Conservation (phyloP, 2,113 vertebrate genomes). For the Maccullochella peelii region DNA sequence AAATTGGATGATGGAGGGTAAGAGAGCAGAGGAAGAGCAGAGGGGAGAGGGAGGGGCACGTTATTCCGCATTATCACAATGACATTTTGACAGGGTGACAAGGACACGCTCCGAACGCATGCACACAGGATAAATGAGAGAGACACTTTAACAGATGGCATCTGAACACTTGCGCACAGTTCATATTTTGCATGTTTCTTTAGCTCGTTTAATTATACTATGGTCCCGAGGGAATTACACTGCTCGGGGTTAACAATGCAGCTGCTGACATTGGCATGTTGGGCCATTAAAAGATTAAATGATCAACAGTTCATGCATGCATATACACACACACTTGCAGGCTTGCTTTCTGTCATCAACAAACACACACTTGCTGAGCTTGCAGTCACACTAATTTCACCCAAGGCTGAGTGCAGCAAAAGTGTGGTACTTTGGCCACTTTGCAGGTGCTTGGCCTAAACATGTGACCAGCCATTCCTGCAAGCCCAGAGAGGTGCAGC, state of each 20-base stretch:
- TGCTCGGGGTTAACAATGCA: constrained; percentile 47
- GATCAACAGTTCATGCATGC: constrained; percentile 59
- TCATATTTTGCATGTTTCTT: constrained; percentile 52
- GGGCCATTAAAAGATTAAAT: constrained; percentile 80
- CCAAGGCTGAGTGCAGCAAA: constrained; percentile 21
- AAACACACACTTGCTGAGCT: constrained; percentile 43
- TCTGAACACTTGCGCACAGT: not conserved
- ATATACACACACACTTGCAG: constrained; percentile 4
- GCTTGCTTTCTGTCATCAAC: constrained; percentile 25
- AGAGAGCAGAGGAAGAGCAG: constrained; percentile 44
- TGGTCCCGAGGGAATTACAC: constrained; percentile 2
- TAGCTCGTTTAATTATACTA: constrained; percentile 22
- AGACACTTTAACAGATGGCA: constrained; percentile 52
- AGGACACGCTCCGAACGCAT: constrained; percentile 42
- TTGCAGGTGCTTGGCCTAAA: constrained; percentile 30
- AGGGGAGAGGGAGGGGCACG: constrained; percentile 30
- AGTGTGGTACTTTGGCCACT: constrained; percentile 40
- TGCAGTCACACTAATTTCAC: constrained; percentile 44
- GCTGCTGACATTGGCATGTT: constrained; percentile 40
- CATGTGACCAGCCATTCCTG: not conserved
- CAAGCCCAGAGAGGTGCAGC: not conserved
- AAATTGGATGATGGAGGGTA: constrained; percentile 70
- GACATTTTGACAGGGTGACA: constrained; percentile 49
- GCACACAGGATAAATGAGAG: constrained; percentile 41
- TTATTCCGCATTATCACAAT: constrained; percentile 58